Percentiles rank a stretch among this genome's conserved stretches.
These are phyloP conservation scores for Nylanderia fulva DNA, from an alignment of 1,140 invertebrate genomes.

Conservation along the genomic window DNA sequence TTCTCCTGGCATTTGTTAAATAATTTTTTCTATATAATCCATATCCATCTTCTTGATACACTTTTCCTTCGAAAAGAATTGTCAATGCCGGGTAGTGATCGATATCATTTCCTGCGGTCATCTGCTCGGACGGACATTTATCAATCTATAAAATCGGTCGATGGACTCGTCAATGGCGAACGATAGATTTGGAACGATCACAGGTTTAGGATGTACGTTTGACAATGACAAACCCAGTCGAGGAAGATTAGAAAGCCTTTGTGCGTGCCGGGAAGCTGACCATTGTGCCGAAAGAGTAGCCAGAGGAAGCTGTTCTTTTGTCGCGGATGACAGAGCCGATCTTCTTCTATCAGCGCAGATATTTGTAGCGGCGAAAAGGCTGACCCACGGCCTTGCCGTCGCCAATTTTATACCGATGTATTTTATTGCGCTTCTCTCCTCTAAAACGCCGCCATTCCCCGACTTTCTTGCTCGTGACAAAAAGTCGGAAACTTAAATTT, in stretches of 20 bases:
- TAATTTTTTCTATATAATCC: background rate
- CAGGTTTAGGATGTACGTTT: conserved; percentile 45
- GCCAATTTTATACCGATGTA: conserved; percentile 36
- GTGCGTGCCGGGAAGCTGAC: conserved; percentile 36
- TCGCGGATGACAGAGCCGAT: conserved; percentile 34
- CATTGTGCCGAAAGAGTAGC: conserved; percentile 47
- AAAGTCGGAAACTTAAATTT: background rate
- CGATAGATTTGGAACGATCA: conserved; percentile 39
- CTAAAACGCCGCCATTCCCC: too few relatives aligned
- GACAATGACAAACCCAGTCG: conserved; percentile 50
- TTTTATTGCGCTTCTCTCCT: conserved; percentile 16
- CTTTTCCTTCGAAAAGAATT: background rate
- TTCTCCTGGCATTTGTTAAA: background rate
- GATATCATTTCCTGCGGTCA: conserved; percentile 25
- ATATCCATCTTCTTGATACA: background rate
- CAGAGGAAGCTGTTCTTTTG: conserved; percentile 47
- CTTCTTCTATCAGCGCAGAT: conserved; percentile 46
- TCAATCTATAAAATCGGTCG: conserved; percentile 45
- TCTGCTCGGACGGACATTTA: conserved; percentile 27
- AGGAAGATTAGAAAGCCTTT: conserved; percentile 54
- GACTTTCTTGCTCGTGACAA: background rate
- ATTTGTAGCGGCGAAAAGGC: conserved; percentile 37
- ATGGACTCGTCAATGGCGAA: conserved; percentile 33
- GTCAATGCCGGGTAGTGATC: background rate
- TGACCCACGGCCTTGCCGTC: background rate